Percentiles rank a stretch among this genome's conserved stretches.
Evolutionary conservation across 2,888 invertebrate genomes (phyloP).

Genomic region (Leucophenga montana): DNA sequence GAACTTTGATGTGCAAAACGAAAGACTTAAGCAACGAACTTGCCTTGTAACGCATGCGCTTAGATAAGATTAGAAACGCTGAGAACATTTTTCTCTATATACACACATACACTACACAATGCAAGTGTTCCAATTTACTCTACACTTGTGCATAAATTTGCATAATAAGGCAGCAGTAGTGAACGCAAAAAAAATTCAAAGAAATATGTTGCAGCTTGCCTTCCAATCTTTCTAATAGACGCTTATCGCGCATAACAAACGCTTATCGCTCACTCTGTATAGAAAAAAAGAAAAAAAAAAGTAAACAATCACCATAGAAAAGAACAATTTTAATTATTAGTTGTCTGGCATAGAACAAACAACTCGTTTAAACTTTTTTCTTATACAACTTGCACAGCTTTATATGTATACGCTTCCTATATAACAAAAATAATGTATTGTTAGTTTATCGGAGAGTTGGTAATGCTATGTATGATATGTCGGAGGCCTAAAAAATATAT

Average conservation of each 20-base stretch:
- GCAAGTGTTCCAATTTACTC: slow-evolving; percentile 29
- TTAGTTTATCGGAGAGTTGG: slow-evolving; percentile 27
- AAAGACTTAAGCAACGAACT: slow-evolving; percentile 47
- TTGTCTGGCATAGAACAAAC: slow-evolving; percentile 44
- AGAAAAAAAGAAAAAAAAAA: slow-evolving; percentile 1
- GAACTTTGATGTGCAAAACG: slow-evolving; percentile 44
- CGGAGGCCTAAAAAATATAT: too few relatives aligned
- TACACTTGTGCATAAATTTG: slow-evolving; percentile 56
- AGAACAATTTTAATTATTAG: slow-evolving; percentile 60
- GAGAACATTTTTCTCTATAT: too few relatives aligned
- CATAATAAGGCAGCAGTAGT: slow-evolving; percentile 41
- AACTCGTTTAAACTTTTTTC: slow-evolving; percentile 6
- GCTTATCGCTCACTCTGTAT: slow-evolving; percentile 50
- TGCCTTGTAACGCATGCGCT: slow-evolving; percentile 56
- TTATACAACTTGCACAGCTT: too few relatives aligned
- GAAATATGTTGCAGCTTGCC: slow-evolving; percentile 48
- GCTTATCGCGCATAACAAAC: slow-evolving; percentile 42
- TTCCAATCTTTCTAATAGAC: slow-evolving; percentile 44
- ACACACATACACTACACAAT: too few relatives aligned
- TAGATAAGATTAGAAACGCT: too few relatives aligned
- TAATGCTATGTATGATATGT: background rate
- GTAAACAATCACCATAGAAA: background rate
- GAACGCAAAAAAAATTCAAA: background rate
- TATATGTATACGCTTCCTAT: too few relatives aligned
- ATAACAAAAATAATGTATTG: slow-evolving; percentile 32